phyloP scores from a whole-genome alignment of 1,140 invertebrate genomes.

The Zaprionus gabonicus region DNA sequence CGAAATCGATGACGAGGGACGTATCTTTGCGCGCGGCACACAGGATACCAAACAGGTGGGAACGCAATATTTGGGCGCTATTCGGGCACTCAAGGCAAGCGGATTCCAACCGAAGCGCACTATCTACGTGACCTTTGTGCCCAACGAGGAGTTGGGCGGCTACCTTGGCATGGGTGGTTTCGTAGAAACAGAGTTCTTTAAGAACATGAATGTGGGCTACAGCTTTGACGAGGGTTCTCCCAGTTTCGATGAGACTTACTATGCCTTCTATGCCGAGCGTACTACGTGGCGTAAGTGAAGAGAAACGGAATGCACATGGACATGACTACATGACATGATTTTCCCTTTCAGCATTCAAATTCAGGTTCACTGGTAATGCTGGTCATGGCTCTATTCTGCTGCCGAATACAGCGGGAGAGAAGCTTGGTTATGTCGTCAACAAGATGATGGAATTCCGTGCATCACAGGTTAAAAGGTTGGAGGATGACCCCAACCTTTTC shows the following conservation, averaged over 20 bases:
- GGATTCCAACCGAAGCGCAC: slow-evolving; percentile 87
- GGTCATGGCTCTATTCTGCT: slow-evolving; percentile 95
- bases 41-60: slow-evolving; percentile 93
- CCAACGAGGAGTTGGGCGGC: slow-evolving; percentile 97
- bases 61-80: slow-evolving; percentile 89
- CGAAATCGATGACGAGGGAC: slow-evolving; percentile 89
- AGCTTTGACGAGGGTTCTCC: slow-evolving; percentile 94
- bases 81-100: slow-evolving; percentile 87
- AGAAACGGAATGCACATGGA: slow-evolving; percentile 87
- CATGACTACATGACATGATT: slow-evolving; percentile 85
- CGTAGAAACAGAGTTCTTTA: slow-evolving; percentile 91
- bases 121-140: slow-evolving; percentile 91
- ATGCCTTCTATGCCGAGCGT: slow-evolving; percentile 91
- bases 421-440: slow-evolving; percentile 91
- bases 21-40: slow-evolving; percentile 92
- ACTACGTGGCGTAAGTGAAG: slow-evolving; percentile 88
- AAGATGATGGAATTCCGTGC: slow-evolving; percentile 89
- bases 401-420: slow-evolving; percentile 93
- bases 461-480: slow-evolving; percentile 89
- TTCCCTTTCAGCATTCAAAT: slow-evolving; percentile 85
- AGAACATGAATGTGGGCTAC: slow-evolving; percentile 93
- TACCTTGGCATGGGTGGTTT: slow-evolving; percentile 93
- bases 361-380: slow-evolving; percentile 87
- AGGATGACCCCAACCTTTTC: slow-evolving; percentile 86
- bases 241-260: slow-evolving; percentile 87